Conservation (phyloP, 2,797 vertebrate species). For the Anguilla megastoma region DNA sequence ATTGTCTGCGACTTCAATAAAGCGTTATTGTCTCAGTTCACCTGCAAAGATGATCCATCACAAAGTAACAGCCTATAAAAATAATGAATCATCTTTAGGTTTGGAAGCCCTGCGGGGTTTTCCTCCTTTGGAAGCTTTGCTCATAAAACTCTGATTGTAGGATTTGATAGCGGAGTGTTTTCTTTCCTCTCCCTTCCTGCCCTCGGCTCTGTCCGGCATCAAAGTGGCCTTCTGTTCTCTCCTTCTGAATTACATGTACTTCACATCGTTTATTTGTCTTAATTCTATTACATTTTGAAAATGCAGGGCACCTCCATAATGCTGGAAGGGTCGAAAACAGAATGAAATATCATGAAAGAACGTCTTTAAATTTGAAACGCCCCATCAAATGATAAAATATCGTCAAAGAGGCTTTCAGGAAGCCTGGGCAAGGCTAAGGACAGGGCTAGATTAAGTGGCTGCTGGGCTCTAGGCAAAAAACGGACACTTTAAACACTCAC, state of each 20-base stretch:
- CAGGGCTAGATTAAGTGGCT: conserved; percentile 6
- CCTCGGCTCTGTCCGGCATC: conserved; percentile 51
- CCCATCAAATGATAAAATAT: conserved; percentile 52
- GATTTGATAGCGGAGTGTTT: conserved; percentile 70
- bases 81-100: conserved; percentile 78
- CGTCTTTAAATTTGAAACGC: conserved; percentile 33
- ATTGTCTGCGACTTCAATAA: conserved; percentile 46
- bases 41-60: conserved; percentile 75
- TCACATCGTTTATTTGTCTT: conserved; percentile 66
- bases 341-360: conserved; percentile 35
- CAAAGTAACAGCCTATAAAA: conserved; percentile 75
- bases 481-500: not conserved
- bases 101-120: conserved; percentile 73
- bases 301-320: conserved; percentile 65
- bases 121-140: conserved; percentile 72
- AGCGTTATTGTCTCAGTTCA: conserved; percentile 68
- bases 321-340: conserved; percentile 53
- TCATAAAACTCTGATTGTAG: conserved; percentile 77
- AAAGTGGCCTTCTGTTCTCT: conserved; percentile 57
- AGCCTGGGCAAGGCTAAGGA: conserved; percentile 15
- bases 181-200: conserved; percentile 59
- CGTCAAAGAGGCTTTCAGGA: conserved; percentile 40
- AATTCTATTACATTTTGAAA: conserved; percentile 72
- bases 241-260: conserved; percentile 70
- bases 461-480: conserved; percentile 1